Evolutionary conservation across 2,888 invertebrate species (phyloP).

Genomic region (Taphrorychus bicolor): DNA sequence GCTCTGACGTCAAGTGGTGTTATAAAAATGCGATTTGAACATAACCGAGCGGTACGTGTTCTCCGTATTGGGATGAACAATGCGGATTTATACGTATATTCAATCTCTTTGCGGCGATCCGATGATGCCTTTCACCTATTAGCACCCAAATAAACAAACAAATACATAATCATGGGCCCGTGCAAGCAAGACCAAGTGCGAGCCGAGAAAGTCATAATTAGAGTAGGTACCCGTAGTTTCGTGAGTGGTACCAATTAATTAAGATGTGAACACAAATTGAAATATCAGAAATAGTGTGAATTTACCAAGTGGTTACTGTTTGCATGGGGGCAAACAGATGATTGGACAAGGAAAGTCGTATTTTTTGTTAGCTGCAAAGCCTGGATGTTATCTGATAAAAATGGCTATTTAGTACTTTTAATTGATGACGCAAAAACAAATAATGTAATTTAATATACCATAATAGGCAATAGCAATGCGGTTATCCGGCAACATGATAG

Average conservation of each 20-base stretch:
- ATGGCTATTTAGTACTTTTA: too few relatives aligned
- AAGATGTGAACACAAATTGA: background rate
- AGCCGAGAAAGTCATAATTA: constrained; percentile 10
- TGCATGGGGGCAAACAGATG: background rate
- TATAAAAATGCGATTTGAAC: background rate
- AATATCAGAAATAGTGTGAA: too few relatives aligned
- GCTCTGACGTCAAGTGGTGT: background rate
- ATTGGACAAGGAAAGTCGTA: too few relatives aligned
- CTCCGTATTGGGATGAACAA: constrained; percentile 6
- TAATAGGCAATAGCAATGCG: too few relatives aligned
- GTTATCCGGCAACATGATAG: too few relatives aligned
- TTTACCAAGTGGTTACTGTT: background rate
- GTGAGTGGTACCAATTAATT: background rate
- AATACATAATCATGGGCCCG: constrained; percentile 12
- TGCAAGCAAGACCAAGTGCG: background rate
- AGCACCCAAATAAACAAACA: constrained; percentile 1
- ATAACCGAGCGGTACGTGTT: background rate
- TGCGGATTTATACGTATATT: constrained; percentile 10
- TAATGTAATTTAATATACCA: too few relatives aligned
- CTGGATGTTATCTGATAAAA: too few relatives aligned
- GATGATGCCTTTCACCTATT: constrained; percentile 20
- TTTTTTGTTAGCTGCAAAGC: too few relatives aligned
- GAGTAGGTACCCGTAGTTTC: background rate
- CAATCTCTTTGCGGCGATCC: background rate
- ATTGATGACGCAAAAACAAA: too few relatives aligned